Conservation (phyloP, 2,113 vertebrate species). For the Blennius ocellaris region DNA sequence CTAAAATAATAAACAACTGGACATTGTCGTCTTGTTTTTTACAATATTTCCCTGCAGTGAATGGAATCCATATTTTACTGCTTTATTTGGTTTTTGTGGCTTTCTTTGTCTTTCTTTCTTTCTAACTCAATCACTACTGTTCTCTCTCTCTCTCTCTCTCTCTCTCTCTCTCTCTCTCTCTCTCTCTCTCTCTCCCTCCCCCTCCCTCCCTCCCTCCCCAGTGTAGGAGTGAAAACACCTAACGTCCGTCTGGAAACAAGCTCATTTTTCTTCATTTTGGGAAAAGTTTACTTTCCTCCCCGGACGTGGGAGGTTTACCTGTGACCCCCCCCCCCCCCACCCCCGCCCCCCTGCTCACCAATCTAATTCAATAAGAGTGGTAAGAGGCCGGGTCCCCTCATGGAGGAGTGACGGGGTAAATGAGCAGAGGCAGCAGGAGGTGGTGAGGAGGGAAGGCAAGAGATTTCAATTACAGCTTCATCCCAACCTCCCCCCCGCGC, state of each 20-base stretch:
- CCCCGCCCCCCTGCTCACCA: constrained; percentile 43
- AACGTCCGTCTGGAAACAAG: constrained; percentile 34
- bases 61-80: too few species aligned
- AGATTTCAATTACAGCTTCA: constrained; percentile 85
- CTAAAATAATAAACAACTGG: too few species aligned
- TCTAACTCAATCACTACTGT: constrained; percentile 15
- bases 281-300: constrained; percentile 67
- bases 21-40: too few species aligned
- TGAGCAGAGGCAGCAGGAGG: background rate
- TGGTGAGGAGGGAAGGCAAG: too few species aligned
- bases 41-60: too few species aligned
- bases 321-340: background rate
- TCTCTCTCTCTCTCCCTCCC: too few species aligned
- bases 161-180: too few species aligned
- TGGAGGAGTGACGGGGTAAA: constrained; percentile 66
- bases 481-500: background rate
- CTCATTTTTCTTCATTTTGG: constrained; percentile 76
- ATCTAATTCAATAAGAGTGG: constrained; percentile 89
- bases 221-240: background rate
- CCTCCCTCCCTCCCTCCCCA: too few species aligned
- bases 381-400: constrained; percentile 38
- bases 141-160: too few species aligned
- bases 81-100: too few species aligned
- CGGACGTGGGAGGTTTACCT: constrained; percentile 30
- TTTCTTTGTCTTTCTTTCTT: too few species aligned